A percentile compares a stretch with the other conserved stretches of the same genome.
phyloP scores from a whole-genome alignment of 2,797 vertebrate genomes.

The Tamandua tetradactyla region DNA sequence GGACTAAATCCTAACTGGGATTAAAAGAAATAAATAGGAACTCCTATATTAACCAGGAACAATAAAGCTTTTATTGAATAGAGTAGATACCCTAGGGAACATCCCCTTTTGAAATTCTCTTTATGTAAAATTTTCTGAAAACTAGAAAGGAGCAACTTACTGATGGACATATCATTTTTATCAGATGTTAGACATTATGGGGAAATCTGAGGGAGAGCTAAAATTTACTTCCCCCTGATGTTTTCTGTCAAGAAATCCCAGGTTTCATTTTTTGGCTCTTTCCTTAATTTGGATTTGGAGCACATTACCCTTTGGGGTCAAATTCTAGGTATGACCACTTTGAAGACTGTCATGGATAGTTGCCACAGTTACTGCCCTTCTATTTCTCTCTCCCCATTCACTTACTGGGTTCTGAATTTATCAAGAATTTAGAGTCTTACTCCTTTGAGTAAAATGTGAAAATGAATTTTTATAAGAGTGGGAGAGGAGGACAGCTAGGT shows the following conservation, averaged over 20 bases:
- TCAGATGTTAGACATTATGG: neutral
- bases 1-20: neutral
- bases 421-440: neutral
- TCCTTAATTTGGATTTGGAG: neutral
- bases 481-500: neutral
- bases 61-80: neutral
- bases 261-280: no score
- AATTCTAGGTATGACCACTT: neutral
- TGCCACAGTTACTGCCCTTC: neutral
- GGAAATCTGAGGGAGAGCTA: neutral
- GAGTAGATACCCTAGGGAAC: neutral
- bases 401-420: neutral
- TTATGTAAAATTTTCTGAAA: neutral
- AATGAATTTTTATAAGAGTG: neutral
- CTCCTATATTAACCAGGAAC: neutral
- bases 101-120: neutral
- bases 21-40: neutral
- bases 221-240: neutral
- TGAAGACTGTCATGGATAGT: neutral
- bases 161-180: neutral
- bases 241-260: neutral
- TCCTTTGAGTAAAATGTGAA: neutral
- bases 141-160: neutral
- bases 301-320: neutral
- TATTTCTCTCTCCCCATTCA: neutral